Base-by-base conservation (phyloP, 37 sponge, comb jelly and placozoan genomes). In the Lycopodina hypogea region DNA sequence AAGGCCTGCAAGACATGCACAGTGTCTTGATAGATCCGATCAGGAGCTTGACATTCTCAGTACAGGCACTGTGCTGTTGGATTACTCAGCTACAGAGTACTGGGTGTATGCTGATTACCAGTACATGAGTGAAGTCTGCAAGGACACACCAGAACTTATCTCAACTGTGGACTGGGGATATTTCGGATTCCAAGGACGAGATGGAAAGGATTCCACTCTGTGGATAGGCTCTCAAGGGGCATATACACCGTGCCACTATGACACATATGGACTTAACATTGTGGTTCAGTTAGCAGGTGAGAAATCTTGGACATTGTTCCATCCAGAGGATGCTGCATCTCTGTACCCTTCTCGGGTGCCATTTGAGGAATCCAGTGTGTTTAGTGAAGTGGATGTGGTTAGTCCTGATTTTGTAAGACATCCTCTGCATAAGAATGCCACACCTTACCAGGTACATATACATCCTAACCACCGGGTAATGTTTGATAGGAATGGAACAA, bases 191-290 rank as follows among this genome's bases (percentile, higher is more conserved):
- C 59, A 77, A n/a, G 89, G 77, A 28, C 64, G 86, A 33, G 76
- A 61, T 42, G 86, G 89, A 17, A 37, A 48, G 33, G 74, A 94
- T 18, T 86, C 91, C 9, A 88, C 89, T 1, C 66, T 97, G 42
- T 97, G 98, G 98, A 68, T 89, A 9, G 98, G 98, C n/a, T 80
- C 89, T 32, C 82, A 90, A 48, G 93, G 88, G 8, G 88, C 95
- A 9, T 87, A 69, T 80, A 97, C 98, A 9, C 98, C 98, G n/a
- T 94, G 95, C 76, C 98, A 97, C 39, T 92, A 88, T 41, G 98
- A 97, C 78, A 92, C 93, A 0, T 97, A 97, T 72, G 98, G 98
- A 1, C 92, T 78, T 45, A 97, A 97, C 65, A 65, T 97, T 24
- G 95, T 94, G 1, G 93, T 93, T 23, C 98, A 94, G 87, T 36